Evolutionary conservation across 2,797 vertebrate species (phyloP), one percentile per base, ranked within the genome.

Genomic region (Okamejei kenojei): DNA sequence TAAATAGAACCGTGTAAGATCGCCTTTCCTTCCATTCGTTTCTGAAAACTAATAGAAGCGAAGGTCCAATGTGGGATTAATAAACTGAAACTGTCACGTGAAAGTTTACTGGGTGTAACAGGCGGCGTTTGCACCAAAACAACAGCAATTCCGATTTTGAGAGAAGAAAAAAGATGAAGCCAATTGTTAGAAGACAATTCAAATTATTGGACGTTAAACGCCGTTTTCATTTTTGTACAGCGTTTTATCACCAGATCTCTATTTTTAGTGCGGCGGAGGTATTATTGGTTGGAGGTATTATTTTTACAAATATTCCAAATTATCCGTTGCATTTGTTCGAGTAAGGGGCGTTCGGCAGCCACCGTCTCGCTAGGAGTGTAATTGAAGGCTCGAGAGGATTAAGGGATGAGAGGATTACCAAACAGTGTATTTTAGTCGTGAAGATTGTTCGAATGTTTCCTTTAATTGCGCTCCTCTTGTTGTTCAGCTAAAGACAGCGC

Each of bases 401-500:
- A 91, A 54, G 6, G 2, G 63, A 90, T 65, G 63, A 35, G n/a
- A 71, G 10, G 71, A 73, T 68, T 90, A 90, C 5, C 35, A 90
- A 90, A 11, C n/a, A 71, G 7, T 73, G 88, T 3, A 38, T 15
- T 61, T 58, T 19, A n/a, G 11, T 58, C 19, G 61, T n/a, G 29
- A 84, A n/a, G n/a, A 78, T 78, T 32, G 11, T 13, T 35, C 61
- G 35, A 61, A 63, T 7, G 26, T 63, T 32, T 19, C 15, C 61
- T 68, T 76, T 92, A 17, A 76, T 54, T 92, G 26, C 1, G 13
- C 35, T 58, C 90, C 45, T 90, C 63, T 76, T 38, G 73, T 68
- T 91, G 23, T 91, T 73, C 93, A 99, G 99, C 97, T 96, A 99
- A 99, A 96, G 98, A 99, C 94, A 97, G 96, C 94, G 95, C 97